Evolutionary conservation across 2,797 vertebrate genomes (phyloP), one percentile per base, ranked within the genome.

Genomic region (Craterocephalus amniculus): DNA sequence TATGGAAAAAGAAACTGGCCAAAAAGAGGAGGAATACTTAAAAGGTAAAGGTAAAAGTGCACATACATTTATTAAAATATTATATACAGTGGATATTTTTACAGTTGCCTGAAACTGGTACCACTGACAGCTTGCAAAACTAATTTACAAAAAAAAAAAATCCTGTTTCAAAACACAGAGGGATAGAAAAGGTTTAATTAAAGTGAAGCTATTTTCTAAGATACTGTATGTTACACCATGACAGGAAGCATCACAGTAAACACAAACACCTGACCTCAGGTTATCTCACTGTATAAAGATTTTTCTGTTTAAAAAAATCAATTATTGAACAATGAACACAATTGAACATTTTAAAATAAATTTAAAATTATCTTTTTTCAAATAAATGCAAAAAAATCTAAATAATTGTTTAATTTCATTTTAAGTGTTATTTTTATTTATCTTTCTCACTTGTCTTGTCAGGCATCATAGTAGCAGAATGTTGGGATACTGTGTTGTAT

Each of bases 81-180:
- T 24, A 1, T 34, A 10, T 57, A 49, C 35, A 24, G 24, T 36
- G 18, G 20, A 45, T 58, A 6, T 24, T 13, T 26, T 59, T 56
- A 32, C 56, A 64, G 49, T 57, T 13, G 24, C 32, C 60, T 54
- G 8, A 56, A 52, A 61, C 40, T 27, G 0, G 22, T 9, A 27
- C 36, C 0, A 62, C 1, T 36, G 38, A 66, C 36, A 75, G 48
- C 24, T 58, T 72, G 27, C 52, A 80, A 43, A 38, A 4, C 8
- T 38, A 7, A 27, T 16, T 31, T 27, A 27, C 12, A 51, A 34
- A 20, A 20, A 45, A n/a, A 48, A 18, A 40, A 40, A 31, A 31
- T 31, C 18, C 31, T 22, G 16, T 26, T 2, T 26, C 27, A 31
- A 45, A 61, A n/a, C 22, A 18, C 29, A 12, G 27, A 27, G 22